Evolutionary conservation across 2,797 vertebrate genomes (phyloP), one percentile per base, ranked within the genome.

Genomic region (Martes flavigula): DNA sequence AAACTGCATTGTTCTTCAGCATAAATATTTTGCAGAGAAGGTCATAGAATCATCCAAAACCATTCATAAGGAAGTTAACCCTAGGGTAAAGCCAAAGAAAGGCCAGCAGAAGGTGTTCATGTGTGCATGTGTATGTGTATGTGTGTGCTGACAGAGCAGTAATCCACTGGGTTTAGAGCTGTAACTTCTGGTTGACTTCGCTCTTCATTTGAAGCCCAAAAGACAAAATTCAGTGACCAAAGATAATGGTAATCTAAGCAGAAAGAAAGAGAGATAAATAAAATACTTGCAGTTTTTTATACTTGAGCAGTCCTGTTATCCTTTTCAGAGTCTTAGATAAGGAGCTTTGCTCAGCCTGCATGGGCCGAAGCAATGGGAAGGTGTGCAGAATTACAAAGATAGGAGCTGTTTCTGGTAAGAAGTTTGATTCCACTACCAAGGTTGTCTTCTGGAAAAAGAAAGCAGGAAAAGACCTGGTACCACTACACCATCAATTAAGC

Each of bases 161-260:
- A 98, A 99, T 99, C 98, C 98, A 97, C 97, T 96, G 97, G 97
- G 97, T 97, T 99, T 98, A 99, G 98, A 99, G 97, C 98, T 98
- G 98, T 97, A 97, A 97, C 78, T 99, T 98, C 97, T 98, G 97
- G 98, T 98, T 98, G 97, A 98, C 98, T 99, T 97, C 98, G 97
- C 98, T 97, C 95, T 98, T 98, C 98, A 97, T 98, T 78, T 92
- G 97, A 98, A 98, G 94, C 82, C 95, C 90, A 64, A 86, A 98
- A 98, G 97, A 97, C 79, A 96, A 97, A 98, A 98, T 97, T 98
- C 98, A 98, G 98, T 98, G 95, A 97, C 99, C 98, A 99, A 88
- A 98, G 98, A 98, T 98, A 98, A 98, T 98, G 98, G 98, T 99
- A 99, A 99, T 99, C 98, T 99, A 99, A 98, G 96, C 98, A 97